These are phyloP conservation scores for Phacellophora camtschatica DNA, from an alignment of 30 jellyfish, hydroid and myxozoan genomes.

Conservation along the genomic window DNA sequence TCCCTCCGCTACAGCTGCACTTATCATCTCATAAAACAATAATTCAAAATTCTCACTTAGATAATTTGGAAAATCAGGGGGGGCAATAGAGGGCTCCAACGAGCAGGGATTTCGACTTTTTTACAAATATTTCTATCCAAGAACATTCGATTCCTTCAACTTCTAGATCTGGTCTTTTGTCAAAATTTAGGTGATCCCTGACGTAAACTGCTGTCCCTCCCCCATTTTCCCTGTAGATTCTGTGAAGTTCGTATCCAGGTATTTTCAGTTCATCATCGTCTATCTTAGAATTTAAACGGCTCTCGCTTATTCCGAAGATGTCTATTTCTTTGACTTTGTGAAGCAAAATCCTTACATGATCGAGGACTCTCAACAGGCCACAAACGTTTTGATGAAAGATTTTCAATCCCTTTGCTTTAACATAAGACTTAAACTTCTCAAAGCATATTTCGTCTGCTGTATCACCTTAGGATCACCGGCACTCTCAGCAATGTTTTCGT, in stretches of 20 bases:
- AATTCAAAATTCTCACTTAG: conserved; percentile 28
- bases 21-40: conserved; percentile 14
- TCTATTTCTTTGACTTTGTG: conserved; percentile 15
- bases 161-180: conserved; percentile 52
- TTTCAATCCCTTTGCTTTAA: conserved; percentile 44
- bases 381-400: conserved; percentile 49
- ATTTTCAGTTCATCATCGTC: conserved; percentile 37
- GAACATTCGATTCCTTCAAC: conserved; percentile 35
- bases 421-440: conserved; percentile 47
- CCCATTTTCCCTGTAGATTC: conserved; percentile 46
- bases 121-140: conserved; percentile 8
- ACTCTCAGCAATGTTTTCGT: conserved; percentile 1
- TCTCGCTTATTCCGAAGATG: conserved; percentile 47
- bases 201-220: conserved; percentile 64
- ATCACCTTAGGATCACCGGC: conserved; percentile 6
- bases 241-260: conserved; percentile 53
- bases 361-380: conserved; percentile 49
- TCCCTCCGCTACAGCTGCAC: conserved; percentile 38
- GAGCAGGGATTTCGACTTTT: conserved; percentile 24
- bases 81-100: conserved; percentile 50
- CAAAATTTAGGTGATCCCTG: conserved; percentile 31
- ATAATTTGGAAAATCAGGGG: conserved; percentile 52
- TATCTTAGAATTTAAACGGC: conserved; percentile 22
- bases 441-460: conserved; percentile 19
- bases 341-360: conserved; percentile 24